Evolutionary conservation across 2,888 invertebrate genomes (phyloP), one percentile per base, ranked within the genome.

Genomic region (Drosophila gaucha): DNA sequence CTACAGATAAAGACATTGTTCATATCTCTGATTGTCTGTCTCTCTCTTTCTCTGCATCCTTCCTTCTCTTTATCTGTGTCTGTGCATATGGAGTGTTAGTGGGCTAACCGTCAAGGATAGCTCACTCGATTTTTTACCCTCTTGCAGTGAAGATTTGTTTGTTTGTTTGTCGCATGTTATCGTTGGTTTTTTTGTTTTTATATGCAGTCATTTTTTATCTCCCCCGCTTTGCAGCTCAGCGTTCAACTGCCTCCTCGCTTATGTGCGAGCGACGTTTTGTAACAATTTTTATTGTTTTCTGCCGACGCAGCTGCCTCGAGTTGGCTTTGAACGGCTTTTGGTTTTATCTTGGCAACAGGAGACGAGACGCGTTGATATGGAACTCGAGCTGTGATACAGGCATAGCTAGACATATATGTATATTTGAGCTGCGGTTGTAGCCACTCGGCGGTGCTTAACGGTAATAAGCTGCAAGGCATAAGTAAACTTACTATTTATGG

Each of bases 271-370:
- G 66, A 74, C 80, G 64, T 74, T 86, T 80, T 78, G 80, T 74
- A 74, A 78, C 76, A 77, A 74, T 84, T 86, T 79, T 85, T 86
- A 85, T 85, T 85, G 86, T 85, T 86, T 86, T 83, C 65, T 58
- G 63, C 51, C 43, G 70, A 62, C 52, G 54, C 49, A 68, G 56
- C 49, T 54, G 76, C 59, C 64, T 67, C 18, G 57, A 66, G 75
- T 64, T 76, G 73, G 73, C 67, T 70, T 71, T 62, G 65, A 69
- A 20, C 51, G 35, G 74, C 55, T 65, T 63, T 71, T 50, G 54
- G 73, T 49, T 60, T 80, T 71, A 74, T 80, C 70, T 56, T 22
- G 55, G 16, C 44, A 44, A 35, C 49, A 52, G 46, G 39, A 62
- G 41, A 46, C 33, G 39, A 59, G 31, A 39, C 54, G 44, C 16